Base-by-base conservation (phyloP, 2,888 invertebrate species). In the Mellilla xanthometata region DNA sequence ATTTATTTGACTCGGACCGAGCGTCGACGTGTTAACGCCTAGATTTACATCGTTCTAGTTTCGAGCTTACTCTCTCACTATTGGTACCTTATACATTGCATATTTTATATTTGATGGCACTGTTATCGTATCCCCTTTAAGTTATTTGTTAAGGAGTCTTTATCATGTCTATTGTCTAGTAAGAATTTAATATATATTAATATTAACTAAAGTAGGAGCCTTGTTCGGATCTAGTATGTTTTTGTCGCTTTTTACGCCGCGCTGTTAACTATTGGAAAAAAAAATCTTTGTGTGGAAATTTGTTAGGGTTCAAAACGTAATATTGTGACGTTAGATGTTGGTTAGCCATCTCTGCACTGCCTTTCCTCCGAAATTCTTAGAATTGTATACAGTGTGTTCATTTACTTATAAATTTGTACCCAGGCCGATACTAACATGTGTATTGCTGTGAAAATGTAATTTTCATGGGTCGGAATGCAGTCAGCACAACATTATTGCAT, bases 111-210 rank as follows among this genome's bases (percentile, higher is more conserved):
- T 81, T 77, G 74, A 81, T 68, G 72, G 84, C 88, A 84, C 86
- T 87, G 88, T 89, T 89, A 85, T 81, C 51, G 69, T 81, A 80
- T 76, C 77, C 84, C 52, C 76, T 75, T 82, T 86, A 72, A 87
- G 86, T 89, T 89, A 76, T 81, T 86, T 82, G 87, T 89, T 88
- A 84, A 85, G 85, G 73, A 83, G 75, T 84, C 82, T 87, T 84
- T 87, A 86, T 86, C 86, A 76, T 81, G 83, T 86, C 84, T 87
- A 86, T 83, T 87, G 82, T 82, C 78, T 85, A 80, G 79, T 88
- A 86, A 87, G 86, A 86, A 81, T 86, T 85, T 86, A 84, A 82
- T 83, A 86, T 85, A 82, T 82, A 81, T 79, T 75, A 75, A 78
- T 76, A 81, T 78, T 78, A 81, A 79, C 30, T 80, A 78, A 76